Percentiles rank a stretch among this genome's conserved stretches.
phyloP scores from a whole-genome alignment of 2,888 invertebrate genomes.

The Antheraea assamensis region DNA sequence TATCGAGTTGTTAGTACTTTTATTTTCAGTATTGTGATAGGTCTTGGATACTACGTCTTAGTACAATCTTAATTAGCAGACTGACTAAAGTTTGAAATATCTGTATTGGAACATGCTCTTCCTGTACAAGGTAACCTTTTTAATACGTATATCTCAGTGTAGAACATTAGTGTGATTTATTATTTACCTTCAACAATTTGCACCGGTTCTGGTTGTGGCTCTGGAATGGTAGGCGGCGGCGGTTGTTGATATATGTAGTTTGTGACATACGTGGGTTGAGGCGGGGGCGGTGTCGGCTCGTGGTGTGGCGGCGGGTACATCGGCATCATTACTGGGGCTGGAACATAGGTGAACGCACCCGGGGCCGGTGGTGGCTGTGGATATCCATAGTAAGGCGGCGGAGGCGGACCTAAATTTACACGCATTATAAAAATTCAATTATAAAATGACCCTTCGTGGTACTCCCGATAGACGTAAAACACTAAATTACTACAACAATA shows the following conservation, averaged over 20 bases:
- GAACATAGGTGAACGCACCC: conserved; percentile 57
- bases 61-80: neutral
- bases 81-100: neutral
- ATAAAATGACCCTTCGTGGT: neutral
- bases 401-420: conserved; percentile 47
- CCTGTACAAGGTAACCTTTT: neutral
- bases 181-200: conserved; percentile 18
- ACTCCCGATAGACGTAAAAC: neutral
- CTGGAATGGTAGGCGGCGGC: conserved; percentile 27
- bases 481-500: too few species aligned
- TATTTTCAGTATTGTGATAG: neutral
- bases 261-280: conserved; percentile 58
- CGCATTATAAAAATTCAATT: neutral
- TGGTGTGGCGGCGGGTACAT: conserved; percentile 53
- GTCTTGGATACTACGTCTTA: too few species aligned
- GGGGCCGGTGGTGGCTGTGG: conserved; percentile 38
- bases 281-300: conserved; percentile 33
- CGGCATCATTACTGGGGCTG: conserved; percentile 67
- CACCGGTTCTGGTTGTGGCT: conserved; percentile 8
- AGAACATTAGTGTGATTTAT: neutral
- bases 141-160: neutral
- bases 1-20: neutral
- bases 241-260: conserved; percentile 61
- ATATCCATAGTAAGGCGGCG: conserved; percentile 36
- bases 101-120: neutral